Evolutionary conservation across 2,113 vertebrate species (phyloP).

Genomic region (Colinus virginianus): DNA sequence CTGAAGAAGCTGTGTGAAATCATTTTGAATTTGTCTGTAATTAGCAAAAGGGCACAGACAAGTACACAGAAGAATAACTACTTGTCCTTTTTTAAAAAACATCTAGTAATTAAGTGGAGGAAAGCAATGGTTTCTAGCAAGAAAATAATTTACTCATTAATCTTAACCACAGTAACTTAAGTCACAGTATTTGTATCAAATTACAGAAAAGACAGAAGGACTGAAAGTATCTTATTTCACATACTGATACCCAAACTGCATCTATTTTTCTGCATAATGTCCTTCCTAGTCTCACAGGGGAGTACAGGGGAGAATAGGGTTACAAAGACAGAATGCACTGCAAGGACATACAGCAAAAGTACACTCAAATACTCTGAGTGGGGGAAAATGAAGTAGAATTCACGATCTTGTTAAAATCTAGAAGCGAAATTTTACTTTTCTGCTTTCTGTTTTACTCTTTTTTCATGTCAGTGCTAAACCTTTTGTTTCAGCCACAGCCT

Average conservation of each 20-base stretch:
- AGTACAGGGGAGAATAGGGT: neutral
- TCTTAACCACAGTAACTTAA: conserved; percentile 34
- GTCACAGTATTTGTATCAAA: conserved; percentile 43
- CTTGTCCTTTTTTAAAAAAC: conserved; percentile 18
- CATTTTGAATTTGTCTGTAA: conserved; percentile 6
- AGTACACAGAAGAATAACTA: conserved; percentile 18
- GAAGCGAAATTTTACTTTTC: neutral
- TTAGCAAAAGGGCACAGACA: conserved; percentile 30
- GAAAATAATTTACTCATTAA: conserved; percentile 59
- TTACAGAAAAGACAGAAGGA: neutral
- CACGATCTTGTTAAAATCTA: neutral
- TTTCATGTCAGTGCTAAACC: neutral
- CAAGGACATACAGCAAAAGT: conserved; percentile 5
- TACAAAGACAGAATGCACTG: neutral
- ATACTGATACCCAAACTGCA: neutral
- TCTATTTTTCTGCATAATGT: conserved; percentile 39
- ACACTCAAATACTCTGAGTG: neutral
- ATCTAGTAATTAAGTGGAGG: conserved; percentile 45
- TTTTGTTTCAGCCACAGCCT: neutral
- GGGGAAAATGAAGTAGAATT: neutral
- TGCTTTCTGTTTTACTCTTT: neutral
- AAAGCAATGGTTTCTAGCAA: conserved; percentile 17
- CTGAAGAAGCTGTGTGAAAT: neutral
- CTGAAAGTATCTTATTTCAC: conserved; percentile 13
- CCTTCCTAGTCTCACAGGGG: neutral